Base-by-base conservation (phyloP, 2,797 vertebrate genomes). In the Microctenopoma steveboyesi region DNA sequence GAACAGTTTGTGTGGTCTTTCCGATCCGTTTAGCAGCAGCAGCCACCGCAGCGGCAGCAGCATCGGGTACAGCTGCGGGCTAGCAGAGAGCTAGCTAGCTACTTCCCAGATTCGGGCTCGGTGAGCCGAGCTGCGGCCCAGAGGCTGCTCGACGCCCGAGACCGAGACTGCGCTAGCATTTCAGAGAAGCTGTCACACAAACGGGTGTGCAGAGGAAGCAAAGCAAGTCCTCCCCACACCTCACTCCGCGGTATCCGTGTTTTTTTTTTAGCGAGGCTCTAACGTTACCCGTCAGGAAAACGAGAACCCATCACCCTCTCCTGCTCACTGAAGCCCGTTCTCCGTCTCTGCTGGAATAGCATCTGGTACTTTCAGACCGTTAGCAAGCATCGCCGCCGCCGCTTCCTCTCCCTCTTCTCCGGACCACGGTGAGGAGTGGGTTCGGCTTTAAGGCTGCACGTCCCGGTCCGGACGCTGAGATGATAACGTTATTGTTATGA, bases 111-210 rank as follows among this genome's bases (percentile, higher is more conserved):
- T 73, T 81, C 81, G 84, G 86, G 79, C 81, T 87, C 87, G 69
- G 83, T 60, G 85, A 49, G 84, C 81, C 89, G 87, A 85, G 85
- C 86, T 83, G 91, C 92, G 92, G 92, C 91, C 93, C 93, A 90
- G 60, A 67, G 76, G 82, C 83, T 79, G 80, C 86, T 86, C 82
- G 80, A 87, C 82, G 83, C 79, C 83, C 88, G 76, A 82, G 54
- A 76, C 79, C 78, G 76, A 76, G 80, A 73, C 74, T 37, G 78
- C 45, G 65, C 22, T 69, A 75, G 64, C 88, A 90, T 89, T 76
- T 79, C 73, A 81, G 37, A 39, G 69, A 16, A 63, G 70, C 76
- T 59, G 72, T 57, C 72, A 65, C 64, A 30, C 68, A 47, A 15
- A 45, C 47, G 3, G 18, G 10, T 46, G 48, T 8, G 60, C 48